These are phyloP conservation scores for Neotragus moschatus DNA, from an alignment of 2,113 vertebrate genomes.

Conservation along the genomic window DNA sequence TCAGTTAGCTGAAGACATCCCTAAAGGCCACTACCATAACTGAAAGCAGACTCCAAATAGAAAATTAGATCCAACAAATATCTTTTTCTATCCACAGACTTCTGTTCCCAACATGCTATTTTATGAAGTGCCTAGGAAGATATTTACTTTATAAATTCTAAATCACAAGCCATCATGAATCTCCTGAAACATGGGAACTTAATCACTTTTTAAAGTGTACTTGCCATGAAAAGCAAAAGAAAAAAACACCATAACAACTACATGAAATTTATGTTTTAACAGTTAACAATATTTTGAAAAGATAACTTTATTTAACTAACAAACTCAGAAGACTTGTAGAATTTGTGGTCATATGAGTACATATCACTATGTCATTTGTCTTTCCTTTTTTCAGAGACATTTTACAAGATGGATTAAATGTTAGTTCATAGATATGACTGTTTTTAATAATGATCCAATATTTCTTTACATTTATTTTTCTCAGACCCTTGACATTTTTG, in stretches of 20 bases:
- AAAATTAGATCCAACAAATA: not conserved
- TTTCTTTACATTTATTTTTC: not conserved
- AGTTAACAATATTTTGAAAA: not conserved
- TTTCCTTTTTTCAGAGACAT: not conserved
- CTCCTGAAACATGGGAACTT: not conserved
- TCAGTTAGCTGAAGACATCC: not conserved
- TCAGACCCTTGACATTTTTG: not conserved
- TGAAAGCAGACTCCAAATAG: not conserved
- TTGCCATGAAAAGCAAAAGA: not conserved
- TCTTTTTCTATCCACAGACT: not conserved
- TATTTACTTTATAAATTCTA: conserved; percentile 9
- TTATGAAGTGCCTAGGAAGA: not conserved
- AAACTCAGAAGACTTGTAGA: not conserved
- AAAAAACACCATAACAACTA: not conserved
- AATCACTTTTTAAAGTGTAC: not conserved
- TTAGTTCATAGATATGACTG: not conserved
- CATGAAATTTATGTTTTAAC: not conserved
- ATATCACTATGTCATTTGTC: not conserved
- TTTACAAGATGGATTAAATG: not conserved
- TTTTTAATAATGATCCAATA: not conserved
- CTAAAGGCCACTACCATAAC: not conserved
- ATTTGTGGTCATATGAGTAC: not conserved
- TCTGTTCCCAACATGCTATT: not conserved
- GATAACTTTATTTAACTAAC: not conserved
- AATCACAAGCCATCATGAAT: not conserved